Evolutionary conservation across 2,797 vertebrate genomes (phyloP), one percentile per base, ranked within the genome.

Genomic region (Selene dorsalis): DNA sequence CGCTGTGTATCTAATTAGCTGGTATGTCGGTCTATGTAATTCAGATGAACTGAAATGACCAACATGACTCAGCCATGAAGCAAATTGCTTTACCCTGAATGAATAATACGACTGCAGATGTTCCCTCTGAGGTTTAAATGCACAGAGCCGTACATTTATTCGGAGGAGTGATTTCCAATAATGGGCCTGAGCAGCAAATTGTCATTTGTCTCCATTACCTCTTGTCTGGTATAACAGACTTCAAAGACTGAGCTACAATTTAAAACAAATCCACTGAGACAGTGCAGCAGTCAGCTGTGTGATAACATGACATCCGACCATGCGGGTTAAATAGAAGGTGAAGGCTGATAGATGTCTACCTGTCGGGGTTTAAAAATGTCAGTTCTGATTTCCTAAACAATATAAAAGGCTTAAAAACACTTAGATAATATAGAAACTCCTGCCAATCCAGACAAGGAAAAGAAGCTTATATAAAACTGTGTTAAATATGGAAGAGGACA

Each of bases 121-220:
- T 39, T 75, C n/a, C 58, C 56, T 71, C 45, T 75, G 57, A 73
- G 62, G 62, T 75, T 66, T 75, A 3, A 69, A 75, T 35, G 80
- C 81, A 75, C 26, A 74, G 61, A 47, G 55, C 55, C 65, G 59
- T 50, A 68, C 75, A 74, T 83, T 78, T 73, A 69, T 62, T 45
- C 65, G 79, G 24, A 47, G 53, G 28, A 88, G 47, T 45, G 69
- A 74, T 86, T 89, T 84, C 59, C 73, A 71, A 69, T 88, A 87
- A 89, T 84, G 70, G 83, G 59, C 53, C 28, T 45, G n/a, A 80
- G 70, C 38, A 45, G 60, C 18, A 30, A 45, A 47, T 3, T 64
- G 71, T 50, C 63, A 79, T 91, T 90, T 79, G 77, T 89, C 79
- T 84, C 75, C 75, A 82, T 91, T 88, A 86, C 32, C 53, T 56